Conservation (phyloP, 37 sponge, comb jelly and placozoan genomes). For the Lycopodina hypogea region DNA sequence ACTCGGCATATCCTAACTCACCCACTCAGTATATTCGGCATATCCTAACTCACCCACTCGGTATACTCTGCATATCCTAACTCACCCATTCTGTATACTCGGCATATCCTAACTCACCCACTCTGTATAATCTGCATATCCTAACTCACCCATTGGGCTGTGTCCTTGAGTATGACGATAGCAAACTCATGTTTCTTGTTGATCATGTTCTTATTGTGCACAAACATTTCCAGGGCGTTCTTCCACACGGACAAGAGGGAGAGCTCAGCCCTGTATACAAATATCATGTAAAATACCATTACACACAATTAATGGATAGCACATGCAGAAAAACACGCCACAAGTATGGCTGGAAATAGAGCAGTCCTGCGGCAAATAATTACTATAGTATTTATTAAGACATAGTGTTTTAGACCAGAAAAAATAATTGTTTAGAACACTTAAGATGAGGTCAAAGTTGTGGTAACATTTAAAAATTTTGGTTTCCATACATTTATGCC, state of each 20-base stretch:
- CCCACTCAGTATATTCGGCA: too few relatives aligned
- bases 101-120: too few relatives aligned
- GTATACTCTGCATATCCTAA: too few relatives aligned
- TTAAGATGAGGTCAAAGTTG: too few relatives aligned
- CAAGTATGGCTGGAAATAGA: not conserved
- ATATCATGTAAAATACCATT: not conserved
- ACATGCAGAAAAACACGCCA: not conserved
- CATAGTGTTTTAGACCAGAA: too few relatives aligned
- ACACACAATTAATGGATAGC: not conserved
- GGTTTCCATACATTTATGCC: too few relatives aligned
- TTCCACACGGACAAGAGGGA: constrained; percentile 55
- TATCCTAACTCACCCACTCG: too few relatives aligned
- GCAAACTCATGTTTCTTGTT: constrained; percentile 75
- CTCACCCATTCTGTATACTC: too few relatives aligned
- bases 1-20: too few relatives aligned
- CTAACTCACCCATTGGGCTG: constrained; percentile 45
- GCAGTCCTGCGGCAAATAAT: not conserved
- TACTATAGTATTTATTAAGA: too few relatives aligned
- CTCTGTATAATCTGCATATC: too few relatives aligned
- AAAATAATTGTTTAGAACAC: too few relatives aligned
- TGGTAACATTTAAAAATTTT: not conserved
- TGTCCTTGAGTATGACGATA: constrained; percentile 50
- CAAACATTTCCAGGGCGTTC: constrained; percentile 71
- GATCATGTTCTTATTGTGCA: constrained; percentile 60
- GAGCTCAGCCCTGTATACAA: constrained; percentile 27